These are phyloP conservation scores for Bombus cullumanus DNA, from an alignment of 1,140 invertebrate genomes.

Conservation along the genomic window DNA sequence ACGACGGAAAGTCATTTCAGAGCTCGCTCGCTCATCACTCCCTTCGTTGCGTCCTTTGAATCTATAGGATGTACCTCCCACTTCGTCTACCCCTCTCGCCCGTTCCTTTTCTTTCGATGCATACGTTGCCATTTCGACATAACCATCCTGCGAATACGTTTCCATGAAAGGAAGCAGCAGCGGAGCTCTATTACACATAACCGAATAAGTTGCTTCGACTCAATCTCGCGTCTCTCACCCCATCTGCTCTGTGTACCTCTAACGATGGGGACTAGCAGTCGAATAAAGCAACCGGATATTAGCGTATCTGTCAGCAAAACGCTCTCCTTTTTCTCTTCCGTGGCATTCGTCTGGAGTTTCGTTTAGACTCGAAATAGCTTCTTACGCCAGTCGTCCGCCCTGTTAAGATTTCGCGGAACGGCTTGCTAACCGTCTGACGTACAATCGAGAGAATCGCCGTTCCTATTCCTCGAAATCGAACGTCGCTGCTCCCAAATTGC, in stretches of 20 bases:
- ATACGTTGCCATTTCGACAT: slow-evolving; percentile 52
- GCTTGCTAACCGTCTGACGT: background rate
- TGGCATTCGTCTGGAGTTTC: background rate
- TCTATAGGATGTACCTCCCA: slow-evolving; percentile 23
- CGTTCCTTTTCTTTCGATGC: slow-evolving; percentile 30
- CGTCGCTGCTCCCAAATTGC: background rate
- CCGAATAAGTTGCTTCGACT: slow-evolving; percentile 61
- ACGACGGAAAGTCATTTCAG: slow-evolving; percentile 63
- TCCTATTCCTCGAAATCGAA: background rate
- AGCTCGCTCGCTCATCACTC: background rate
- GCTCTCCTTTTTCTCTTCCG: slow-evolving; percentile 10
- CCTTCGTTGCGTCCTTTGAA: background rate
- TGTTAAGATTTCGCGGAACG: slow-evolving; percentile 22
- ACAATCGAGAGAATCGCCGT: background rate
- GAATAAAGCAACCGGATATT: slow-evolving; percentile 63
- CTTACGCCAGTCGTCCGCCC: slow-evolving; percentile 9
- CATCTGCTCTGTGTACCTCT: slow-evolving; percentile 21
- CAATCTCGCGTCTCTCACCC: slow-evolving; percentile 42
- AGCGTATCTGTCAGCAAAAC: slow-evolving; percentile 55
- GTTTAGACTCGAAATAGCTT: slow-evolving; percentile 40
- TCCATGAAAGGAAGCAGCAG: slow-evolving; percentile 23
- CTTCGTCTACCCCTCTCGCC: background rate
- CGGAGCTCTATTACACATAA: slow-evolving; percentile 52
- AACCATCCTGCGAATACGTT: slow-evolving; percentile 52
- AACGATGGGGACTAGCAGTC: slow-evolving; percentile 41